A percentile compares a stretch with the other conserved stretches of the same genome.
Evolutionary conservation across 2,888 invertebrate genomes (phyloP).

Genomic region (Gerris lacustris): DNA sequence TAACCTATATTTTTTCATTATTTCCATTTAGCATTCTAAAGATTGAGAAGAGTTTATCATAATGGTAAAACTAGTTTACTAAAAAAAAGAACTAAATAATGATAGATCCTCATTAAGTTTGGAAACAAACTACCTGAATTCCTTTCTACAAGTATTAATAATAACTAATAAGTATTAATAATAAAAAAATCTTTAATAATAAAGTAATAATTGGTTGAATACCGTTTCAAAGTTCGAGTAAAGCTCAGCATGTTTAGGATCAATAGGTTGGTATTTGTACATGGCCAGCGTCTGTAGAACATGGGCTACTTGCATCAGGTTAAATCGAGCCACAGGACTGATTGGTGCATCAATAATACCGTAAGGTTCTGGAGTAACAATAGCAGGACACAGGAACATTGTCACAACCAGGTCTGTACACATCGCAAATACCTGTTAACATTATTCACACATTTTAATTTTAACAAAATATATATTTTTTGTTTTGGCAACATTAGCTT

Average conservation of each 20-base stretch:
- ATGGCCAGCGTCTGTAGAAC: slow-evolving; percentile 84
- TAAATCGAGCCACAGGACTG: slow-evolving; percentile 79
- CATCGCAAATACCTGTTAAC: slow-evolving; percentile 43
- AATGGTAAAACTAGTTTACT: no score
- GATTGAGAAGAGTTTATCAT: no score
- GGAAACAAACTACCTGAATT: no score
- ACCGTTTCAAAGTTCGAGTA: slow-evolving; percentile 66
- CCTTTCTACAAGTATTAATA: no score
- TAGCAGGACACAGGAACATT: slow-evolving; percentile 88
- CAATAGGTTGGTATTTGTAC: slow-evolving; percentile 68
- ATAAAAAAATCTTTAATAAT: no score
- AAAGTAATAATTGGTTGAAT: slow-evolving; percentile 12
- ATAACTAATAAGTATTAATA: no score
- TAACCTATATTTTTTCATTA: no score
- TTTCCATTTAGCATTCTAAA: no score
- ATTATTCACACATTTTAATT: slow-evolving; percentile 10
- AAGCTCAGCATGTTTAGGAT: slow-evolving; percentile 58
- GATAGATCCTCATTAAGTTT: no score
- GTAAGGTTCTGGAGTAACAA: slow-evolving; percentile 89
- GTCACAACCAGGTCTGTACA: slow-evolving; percentile 88
- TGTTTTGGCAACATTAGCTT: no score
- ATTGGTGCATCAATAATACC: slow-evolving; percentile 89
- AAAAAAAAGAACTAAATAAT: no score
- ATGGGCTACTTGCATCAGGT: slow-evolving; percentile 80
- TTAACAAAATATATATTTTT: slow-evolving; percentile 10